phyloP scores from a whole-genome alignment of 2,113 vertebrate species.

The Rallus limicola region DNA sequence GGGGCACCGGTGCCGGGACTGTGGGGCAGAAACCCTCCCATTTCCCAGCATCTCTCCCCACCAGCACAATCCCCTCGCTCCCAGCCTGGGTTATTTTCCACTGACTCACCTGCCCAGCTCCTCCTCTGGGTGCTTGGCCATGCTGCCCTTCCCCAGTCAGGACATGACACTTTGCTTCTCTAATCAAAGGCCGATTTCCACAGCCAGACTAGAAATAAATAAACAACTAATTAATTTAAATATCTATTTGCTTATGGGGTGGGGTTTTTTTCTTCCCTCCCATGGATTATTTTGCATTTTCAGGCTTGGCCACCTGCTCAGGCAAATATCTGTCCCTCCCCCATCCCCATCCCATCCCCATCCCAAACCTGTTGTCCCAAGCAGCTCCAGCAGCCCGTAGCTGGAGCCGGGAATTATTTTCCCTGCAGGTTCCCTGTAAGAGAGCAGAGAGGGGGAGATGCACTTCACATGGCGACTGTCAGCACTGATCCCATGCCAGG shows the following conservation, averaged over 20 bases:
- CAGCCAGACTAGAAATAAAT: background rate
- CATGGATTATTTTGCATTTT: background rate
- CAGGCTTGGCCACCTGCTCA: background rate
- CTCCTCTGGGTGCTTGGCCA: background rate
- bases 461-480: background rate
- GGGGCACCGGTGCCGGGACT: background rate
- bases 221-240: background rate
- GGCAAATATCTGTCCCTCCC: background rate
- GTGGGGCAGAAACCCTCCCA: background rate
- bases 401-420: background rate
- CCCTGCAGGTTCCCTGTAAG: background rate
- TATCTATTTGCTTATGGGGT: no score
- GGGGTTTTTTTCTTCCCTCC: rapidly evolving
- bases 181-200: background rate
- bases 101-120: background rate
- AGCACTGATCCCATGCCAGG: rapidly evolving
- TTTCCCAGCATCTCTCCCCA: background rate
- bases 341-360: background rate
- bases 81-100: background rate
- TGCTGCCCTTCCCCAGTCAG: background rate
- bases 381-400: background rate
- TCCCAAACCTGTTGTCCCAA: background rate
- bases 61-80: rapidly evolving
- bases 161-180: rapidly evolving
- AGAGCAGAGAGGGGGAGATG: rapidly evolving